Percentiles rank a stretch among this genome's conserved stretches.
Conservation (phyloP, 2,888 invertebrate species). For the Hecatera dysodea region DNA sequence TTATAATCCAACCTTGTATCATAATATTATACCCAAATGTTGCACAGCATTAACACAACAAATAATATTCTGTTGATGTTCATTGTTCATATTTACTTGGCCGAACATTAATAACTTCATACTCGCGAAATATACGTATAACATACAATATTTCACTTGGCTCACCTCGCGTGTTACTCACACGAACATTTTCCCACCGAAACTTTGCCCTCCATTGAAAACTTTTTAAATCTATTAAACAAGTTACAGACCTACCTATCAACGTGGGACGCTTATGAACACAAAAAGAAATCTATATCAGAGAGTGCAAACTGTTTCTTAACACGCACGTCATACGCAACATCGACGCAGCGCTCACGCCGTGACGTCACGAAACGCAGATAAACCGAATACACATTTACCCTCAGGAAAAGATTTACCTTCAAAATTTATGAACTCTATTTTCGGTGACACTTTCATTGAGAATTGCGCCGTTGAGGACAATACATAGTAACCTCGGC, state of each 20-base stretch:
- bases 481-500: slow-evolving; percentile 54
- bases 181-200: slow-evolving; percentile 51
- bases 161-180: slow-evolving; percentile 61
- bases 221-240: slow-evolving; percentile 75
- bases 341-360: slow-evolving; percentile 49
- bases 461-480: slow-evolving; percentile 46
- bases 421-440: slow-evolving; percentile 54
- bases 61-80: slow-evolving; percentile 44
- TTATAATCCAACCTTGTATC: slow-evolving; percentile 28
- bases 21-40: slow-evolving; percentile 11
- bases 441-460: slow-evolving; percentile 61
- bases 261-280: slow-evolving; percentile 55
- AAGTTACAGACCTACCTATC: slow-evolving; percentile 61
- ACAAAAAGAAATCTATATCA: slow-evolving; percentile 58
- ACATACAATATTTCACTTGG: slow-evolving; percentile 44
- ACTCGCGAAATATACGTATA: slow-evolving; percentile 29
- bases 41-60: slow-evolving; percentile 27
- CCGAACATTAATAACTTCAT: slow-evolving; percentile 51
- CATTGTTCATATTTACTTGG: slow-evolving; percentile 46
- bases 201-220: slow-evolving; percentile 69
- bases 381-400: slow-evolving; percentile 55
- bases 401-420: slow-evolving; percentile 51
- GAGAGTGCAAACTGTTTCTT: slow-evolving; percentile 60
- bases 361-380: slow-evolving; percentile 61
- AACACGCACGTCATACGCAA: slow-evolving; percentile 66